Evolutionary conservation across 1,140 invertebrate genomes (phyloP).

Genomic region (Agrilus planipennis): DNA sequence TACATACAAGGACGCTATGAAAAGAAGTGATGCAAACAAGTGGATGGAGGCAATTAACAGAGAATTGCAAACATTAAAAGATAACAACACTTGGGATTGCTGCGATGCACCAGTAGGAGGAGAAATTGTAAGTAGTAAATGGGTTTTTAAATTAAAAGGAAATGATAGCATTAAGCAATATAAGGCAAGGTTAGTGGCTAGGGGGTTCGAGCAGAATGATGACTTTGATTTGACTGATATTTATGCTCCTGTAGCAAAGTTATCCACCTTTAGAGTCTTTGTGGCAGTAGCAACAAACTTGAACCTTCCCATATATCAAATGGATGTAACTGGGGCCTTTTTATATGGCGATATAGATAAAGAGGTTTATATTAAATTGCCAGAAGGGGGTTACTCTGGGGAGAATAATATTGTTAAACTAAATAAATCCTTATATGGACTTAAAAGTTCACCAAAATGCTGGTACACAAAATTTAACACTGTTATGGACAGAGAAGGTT

Average conservation of each 20-base stretch:
- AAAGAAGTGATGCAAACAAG: too few species aligned
- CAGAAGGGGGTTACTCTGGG: slow-evolving; percentile 4
- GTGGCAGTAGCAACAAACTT: slow-evolving; percentile 18
- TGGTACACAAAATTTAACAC: slow-evolving; percentile 21
- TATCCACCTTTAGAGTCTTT: slow-evolving; percentile 21
- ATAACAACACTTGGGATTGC: slow-evolving; percentile 9
- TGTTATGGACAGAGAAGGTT: too few species aligned
- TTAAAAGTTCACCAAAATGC: slow-evolving; percentile 13
- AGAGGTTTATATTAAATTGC: slow-evolving; percentile 23
- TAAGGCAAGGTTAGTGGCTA: slow-evolving; percentile 12
- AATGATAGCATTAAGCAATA: too few species aligned
- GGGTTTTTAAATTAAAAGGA: slow-evolving; percentile 12
- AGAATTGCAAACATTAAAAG: slow-evolving; percentile 9
- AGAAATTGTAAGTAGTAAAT: slow-evolving; percentile 11
- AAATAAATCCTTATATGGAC: slow-evolving; percentile 17
- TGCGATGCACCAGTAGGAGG: slow-evolving; percentile 9
- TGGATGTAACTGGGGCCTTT: slow-evolving; percentile 31
- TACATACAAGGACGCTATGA: too few species aligned
- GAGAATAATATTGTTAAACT: slow-evolving; percentile 1
- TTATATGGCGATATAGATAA: slow-evolving; percentile 27
- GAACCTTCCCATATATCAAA: slow-evolving; percentile 18
- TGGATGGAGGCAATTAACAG: slow-evolving; percentile 10
- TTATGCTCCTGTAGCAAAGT: slow-evolving; percentile 26
- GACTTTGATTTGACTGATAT: too few species aligned
- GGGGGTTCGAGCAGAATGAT: slow-evolving; percentile 7